These are phyloP conservation scores for Oophaga sylvatica DNA, from an alignment of 2,797 vertebrate genomes.

Conservation along the genomic window DNA sequence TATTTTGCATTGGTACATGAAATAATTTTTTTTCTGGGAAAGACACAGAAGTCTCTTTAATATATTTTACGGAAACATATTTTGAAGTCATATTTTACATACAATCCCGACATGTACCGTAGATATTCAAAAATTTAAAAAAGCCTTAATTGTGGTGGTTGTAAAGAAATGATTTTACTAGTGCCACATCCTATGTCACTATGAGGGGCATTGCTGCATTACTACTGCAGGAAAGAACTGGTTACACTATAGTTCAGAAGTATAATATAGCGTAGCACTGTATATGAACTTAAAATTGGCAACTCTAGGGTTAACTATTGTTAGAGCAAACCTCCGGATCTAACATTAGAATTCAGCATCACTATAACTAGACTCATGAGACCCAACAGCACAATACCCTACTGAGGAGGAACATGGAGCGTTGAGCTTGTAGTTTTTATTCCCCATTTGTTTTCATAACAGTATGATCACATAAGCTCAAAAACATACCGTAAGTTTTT, in stretches of 20 bases:
- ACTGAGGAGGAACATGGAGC: background rate
- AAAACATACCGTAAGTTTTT: too few species aligned
- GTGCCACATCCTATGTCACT: background rate
- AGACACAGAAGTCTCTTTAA: background rate
- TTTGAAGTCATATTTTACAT: background rate
- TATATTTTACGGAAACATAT: background rate
- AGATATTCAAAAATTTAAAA: background rate
- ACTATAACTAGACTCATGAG: background rate
- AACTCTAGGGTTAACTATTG: background rate
- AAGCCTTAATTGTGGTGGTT: background rate
- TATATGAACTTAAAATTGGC: background rate
- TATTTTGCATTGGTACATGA: constrained; percentile 19
- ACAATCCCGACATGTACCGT: too few species aligned
- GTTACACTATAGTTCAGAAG: too few species aligned
- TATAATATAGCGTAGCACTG: background rate
- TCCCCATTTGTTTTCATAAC: too few species aligned
- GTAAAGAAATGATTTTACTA: background rate
- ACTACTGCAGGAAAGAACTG: background rate
- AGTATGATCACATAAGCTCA: too few species aligned
- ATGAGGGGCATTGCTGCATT: background rate
- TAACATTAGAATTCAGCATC: too few species aligned
- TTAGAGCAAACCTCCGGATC: background rate
- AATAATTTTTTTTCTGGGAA: constrained; percentile 11
- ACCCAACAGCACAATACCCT: background rate
- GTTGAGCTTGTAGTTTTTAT: background rate